Conservation (phyloP, 2,888 invertebrate genomes). For the Cyrtodaria siliqua region DNA sequence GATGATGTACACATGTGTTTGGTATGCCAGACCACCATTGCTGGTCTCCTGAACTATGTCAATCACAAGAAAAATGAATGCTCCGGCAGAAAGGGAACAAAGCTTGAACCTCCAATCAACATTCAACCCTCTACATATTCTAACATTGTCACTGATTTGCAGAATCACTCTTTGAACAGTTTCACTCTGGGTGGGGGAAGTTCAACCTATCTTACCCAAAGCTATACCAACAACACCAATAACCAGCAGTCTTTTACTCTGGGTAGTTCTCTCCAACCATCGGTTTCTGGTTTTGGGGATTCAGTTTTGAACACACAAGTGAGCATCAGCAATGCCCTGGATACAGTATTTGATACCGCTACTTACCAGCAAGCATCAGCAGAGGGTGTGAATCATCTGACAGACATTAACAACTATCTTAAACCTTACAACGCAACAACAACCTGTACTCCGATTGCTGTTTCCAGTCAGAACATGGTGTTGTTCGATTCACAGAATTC, state of each 20-base stretch:
- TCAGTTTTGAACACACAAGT: slow-evolving; percentile 7
- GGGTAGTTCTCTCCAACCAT: background rate
- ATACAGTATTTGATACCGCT: slow-evolving; percentile 6
- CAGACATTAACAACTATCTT: background rate
- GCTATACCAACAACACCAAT: background rate
- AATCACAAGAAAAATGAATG: slow-evolving; percentile 93
- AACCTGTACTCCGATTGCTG: slow-evolving; percentile 11
- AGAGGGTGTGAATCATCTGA: background rate
- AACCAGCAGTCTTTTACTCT: slow-evolving; percentile 1
- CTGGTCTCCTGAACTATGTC: slow-evolving; percentile 95
- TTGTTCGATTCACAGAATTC: slow-evolving; percentile 1
- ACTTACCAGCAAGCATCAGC: background rate
- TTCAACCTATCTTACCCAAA: background rate
- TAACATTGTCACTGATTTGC: background rate
- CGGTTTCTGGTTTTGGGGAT: background rate
- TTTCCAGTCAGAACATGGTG: background rate
- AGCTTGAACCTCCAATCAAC: background rate
- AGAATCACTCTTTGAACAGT: background rate
- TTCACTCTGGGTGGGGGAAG: background rate
- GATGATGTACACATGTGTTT: slow-evolving; percentile 95
- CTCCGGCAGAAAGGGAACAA: slow-evolving; percentile 50
- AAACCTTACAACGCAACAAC: no score
- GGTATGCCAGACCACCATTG: slow-evolving; percentile 93
- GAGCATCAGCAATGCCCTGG: background rate
- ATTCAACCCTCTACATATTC: background rate